Evolutionary conservation across 2,888 invertebrate genomes (phyloP).

Genomic region (Pterobdella sp.): DNA sequence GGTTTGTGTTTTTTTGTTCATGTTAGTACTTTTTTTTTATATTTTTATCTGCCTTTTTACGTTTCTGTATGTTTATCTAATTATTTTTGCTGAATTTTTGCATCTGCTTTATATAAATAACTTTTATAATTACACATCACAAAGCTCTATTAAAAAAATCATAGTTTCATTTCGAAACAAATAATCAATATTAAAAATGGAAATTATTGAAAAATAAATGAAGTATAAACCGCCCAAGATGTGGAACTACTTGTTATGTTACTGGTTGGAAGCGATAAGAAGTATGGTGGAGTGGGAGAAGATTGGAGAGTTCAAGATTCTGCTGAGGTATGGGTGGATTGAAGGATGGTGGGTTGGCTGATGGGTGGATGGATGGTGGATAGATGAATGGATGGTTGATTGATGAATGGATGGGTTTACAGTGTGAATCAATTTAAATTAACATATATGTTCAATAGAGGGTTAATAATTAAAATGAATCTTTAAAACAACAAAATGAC

Average conservation of each 20-base stretch:
- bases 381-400: neutral
- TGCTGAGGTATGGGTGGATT: constrained; percentile 58
- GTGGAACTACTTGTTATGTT: constrained; percentile 97
- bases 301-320: constrained; percentile 70
- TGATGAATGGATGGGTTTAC: neutral
- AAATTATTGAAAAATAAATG: neutral
- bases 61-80: neutral
- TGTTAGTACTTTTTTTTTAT: neutral
- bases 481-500: no score
- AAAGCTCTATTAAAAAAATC: neutral
- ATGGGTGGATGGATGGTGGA: constrained; percentile 4
- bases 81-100: neutral
- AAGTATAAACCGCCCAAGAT: constrained; percentile 44
- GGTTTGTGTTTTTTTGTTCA: neutral
- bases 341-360: neutral
- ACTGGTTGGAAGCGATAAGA: constrained; percentile 94
- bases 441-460: no score
- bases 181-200: neutral
- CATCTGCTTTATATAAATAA: neutral
- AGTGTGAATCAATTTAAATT: neutral
- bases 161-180: neutral
- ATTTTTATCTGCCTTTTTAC: neutral
- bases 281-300: constrained; percentile 65
- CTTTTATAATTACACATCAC: no score
- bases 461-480: no score